phyloP scores from a whole-genome alignment of 2,888 invertebrate genomes.

The Formica aserva region DNA sequence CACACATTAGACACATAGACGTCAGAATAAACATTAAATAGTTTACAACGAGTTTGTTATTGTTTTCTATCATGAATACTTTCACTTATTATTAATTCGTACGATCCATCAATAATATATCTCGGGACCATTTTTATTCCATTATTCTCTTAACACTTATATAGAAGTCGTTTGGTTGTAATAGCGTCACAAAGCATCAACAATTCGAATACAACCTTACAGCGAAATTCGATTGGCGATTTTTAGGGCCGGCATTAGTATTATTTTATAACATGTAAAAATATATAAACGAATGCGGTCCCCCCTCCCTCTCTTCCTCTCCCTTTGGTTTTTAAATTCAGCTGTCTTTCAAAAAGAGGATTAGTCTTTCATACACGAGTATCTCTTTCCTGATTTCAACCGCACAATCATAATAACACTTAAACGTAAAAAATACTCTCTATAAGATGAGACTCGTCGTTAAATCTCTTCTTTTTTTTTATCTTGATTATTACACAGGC shows the following conservation, averaged over 20 bases:
- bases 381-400: constrained; percentile 3
- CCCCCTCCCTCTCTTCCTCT: neutral
- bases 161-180: constrained; percentile 36
- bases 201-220: constrained; percentile 39
- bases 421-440: constrained; percentile 15
- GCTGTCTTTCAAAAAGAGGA: neutral
- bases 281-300: constrained; percentile 31
- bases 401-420: constrained; percentile 11
- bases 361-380: neutral
- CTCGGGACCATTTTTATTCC: constrained; percentile 32
- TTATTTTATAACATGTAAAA: constrained; percentile 17
- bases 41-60: constrained; percentile 40
- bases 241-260: constrained; percentile 33
- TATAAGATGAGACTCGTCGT: constrained; percentile 15
- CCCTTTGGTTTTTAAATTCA: neutral
- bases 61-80: neutral
- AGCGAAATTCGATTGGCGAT: constrained; percentile 47
- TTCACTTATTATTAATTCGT: constrained; percentile 31
- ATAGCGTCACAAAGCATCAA: constrained; percentile 14
- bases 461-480: constrained; percentile 19
- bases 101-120: constrained; percentile 25
- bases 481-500: constrained; percentile 73
- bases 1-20: constrained; percentile 71
- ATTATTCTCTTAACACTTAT: constrained; percentile 7
- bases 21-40: constrained; percentile 45